phyloP scores from a whole-genome alignment of 2,888 invertebrate genomes.

The Tachina fera region DNA sequence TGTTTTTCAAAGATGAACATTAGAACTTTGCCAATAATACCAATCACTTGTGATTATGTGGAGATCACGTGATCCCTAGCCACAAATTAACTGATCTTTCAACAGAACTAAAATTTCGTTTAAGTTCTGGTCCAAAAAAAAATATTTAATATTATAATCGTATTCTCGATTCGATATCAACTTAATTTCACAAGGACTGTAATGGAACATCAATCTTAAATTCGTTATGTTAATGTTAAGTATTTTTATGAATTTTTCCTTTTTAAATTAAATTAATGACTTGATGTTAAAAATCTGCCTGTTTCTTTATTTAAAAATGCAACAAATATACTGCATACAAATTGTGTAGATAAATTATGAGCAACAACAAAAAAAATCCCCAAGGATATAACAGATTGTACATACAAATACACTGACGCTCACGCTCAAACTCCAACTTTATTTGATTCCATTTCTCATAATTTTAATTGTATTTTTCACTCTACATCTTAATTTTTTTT shows the following conservation, averaged over 20 bases:
- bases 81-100: no score
- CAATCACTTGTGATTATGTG: no score
- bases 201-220: background rate
- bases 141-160: no score
- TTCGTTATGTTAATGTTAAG: background rate
- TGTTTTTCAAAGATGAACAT: no score
- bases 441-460: constrained; percentile 41
- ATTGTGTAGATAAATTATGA: constrained; percentile 32
- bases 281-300: constrained; percentile 40
- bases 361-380: constrained; percentile 28
- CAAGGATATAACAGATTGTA: constrained; percentile 44
- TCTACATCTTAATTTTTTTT: background rate
- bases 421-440: background rate
- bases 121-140: no score
- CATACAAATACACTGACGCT: background rate
- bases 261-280: constrained; percentile 53
- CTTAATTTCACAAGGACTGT: background rate
- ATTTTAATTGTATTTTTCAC: constrained; percentile 58
- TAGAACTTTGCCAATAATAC: no score
- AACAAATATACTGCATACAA: constrained; percentile 36
- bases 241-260: constrained; percentile 9
- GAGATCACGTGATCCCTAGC: no score
- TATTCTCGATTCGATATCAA: no score
- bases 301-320: constrained; percentile 33
- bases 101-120: no score